phyloP scores from a whole-genome alignment of 2,888 invertebrate species.

The Gortyna flavago region DNA sequence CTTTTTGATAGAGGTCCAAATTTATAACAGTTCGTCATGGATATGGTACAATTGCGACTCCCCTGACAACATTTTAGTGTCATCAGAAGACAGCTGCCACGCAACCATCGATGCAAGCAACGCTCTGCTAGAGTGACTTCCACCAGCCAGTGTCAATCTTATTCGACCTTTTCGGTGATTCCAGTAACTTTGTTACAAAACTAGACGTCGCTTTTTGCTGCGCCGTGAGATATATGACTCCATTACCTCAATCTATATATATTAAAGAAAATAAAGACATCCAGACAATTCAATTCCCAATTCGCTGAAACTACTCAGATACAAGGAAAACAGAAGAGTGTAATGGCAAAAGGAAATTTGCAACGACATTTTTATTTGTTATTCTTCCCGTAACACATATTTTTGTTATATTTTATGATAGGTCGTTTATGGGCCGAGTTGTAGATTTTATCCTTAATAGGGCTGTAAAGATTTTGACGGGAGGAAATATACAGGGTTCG shows the following conservation, averaged over 20 bases:
- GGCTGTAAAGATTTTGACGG: slow-evolving; percentile 36
- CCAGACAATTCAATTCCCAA: slow-evolving; percentile 16
- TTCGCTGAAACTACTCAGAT: slow-evolving; percentile 8
- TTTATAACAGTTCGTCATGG: too few relatives aligned
- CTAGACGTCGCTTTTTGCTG: too few relatives aligned
- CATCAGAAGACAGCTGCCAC: too few relatives aligned
- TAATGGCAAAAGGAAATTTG: slow-evolving; percentile 38
- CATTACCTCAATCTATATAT: background rate
- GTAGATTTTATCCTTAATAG: slow-evolving; percentile 34
- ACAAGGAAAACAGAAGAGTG: slow-evolving; percentile 25
- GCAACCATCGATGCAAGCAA: too few relatives aligned
- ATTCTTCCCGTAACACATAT: slow-evolving; percentile 53
- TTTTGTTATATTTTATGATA: slow-evolving; percentile 49
- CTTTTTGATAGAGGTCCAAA: too few relatives aligned
- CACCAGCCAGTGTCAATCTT: too few relatives aligned
- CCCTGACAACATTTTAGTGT: too few relatives aligned
- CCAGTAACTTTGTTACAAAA: too few relatives aligned
- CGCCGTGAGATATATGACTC: background rate
- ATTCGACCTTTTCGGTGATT: too few relatives aligned
- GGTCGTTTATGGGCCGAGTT: slow-evolving; percentile 36
- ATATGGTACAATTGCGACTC: too few relatives aligned
- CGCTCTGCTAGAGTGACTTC: too few relatives aligned
- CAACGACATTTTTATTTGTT: slow-evolving; percentile 54
- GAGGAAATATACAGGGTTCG: background rate
- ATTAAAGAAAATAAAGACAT: background rate